Evolutionary conservation across 2,888 invertebrate species (phyloP).

Genomic region (Euzophera pinguis): DNA sequence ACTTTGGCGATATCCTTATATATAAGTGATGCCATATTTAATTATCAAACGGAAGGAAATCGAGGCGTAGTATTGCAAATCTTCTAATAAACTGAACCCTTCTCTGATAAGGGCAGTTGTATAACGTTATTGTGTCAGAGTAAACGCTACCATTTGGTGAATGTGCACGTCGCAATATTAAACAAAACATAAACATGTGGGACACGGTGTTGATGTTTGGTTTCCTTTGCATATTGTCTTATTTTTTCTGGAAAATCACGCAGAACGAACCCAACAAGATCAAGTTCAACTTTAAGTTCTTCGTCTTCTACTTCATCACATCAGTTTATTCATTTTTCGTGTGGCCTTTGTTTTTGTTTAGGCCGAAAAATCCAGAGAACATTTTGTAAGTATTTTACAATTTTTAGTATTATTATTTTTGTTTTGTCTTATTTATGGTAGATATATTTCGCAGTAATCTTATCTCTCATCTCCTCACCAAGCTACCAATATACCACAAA

Average conservation of each 20-base stretch:
- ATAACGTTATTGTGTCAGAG: constrained; percentile 31
- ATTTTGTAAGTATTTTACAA: constrained; percentile 51
- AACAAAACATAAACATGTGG: constrained; percentile 38
- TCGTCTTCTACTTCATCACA: constrained; percentile 39
- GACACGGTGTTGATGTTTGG: constrained; percentile 38
- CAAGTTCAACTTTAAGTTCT: constrained; percentile 48
- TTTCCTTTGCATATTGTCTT: constrained; percentile 36
- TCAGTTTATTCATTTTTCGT: constrained; percentile 35
- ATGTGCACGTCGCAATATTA: constrained; percentile 29
- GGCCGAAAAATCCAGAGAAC: constrained; percentile 57
- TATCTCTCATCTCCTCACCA: no score
- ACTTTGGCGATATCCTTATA: neutral
- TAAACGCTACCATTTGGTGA: constrained; percentile 26
- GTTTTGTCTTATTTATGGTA: no score
- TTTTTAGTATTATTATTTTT: neutral
- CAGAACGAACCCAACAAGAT: constrained; percentile 44
- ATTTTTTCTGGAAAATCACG: constrained; percentile 43
- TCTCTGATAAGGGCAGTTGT: constrained; percentile 23
- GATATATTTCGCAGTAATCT: no score
- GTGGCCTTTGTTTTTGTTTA: constrained; percentile 53
- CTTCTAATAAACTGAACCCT: constrained; percentile 20
- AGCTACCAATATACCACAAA: no score
- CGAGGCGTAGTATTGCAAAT: constrained; percentile 5
- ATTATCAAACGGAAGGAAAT: neutral
- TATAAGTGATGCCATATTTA: constrained; percentile 2